Evolutionary conservation across 2,888 invertebrate species (phyloP).

Genomic region (Chorisops tibialis): DNA sequence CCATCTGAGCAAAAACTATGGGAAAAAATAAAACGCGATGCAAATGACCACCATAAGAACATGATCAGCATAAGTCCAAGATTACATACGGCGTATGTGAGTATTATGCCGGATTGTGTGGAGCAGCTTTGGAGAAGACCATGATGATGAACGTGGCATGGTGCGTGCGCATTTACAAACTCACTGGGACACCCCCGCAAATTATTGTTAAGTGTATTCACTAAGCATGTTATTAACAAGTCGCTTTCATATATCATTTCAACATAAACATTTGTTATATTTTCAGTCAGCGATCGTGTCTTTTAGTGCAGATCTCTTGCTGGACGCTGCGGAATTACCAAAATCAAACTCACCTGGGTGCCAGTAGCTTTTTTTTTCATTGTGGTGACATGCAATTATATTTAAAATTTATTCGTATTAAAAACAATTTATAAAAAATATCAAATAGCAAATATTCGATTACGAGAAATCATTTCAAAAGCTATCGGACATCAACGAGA

Average conservation of each 20-base stretch:
- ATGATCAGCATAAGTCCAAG: conserved; percentile 18
- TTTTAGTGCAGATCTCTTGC: too few species aligned
- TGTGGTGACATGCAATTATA: too few species aligned
- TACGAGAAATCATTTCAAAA: too few species aligned
- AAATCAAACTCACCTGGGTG: too few species aligned
- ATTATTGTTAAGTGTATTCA: conserved; percentile 39
- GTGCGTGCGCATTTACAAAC: conserved; percentile 28
- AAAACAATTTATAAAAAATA: too few species aligned
- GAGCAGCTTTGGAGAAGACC: conserved; percentile 1
- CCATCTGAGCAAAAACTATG: not conserved
- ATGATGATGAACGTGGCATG: conserved; percentile 15
- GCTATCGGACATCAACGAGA: too few species aligned
- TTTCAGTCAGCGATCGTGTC: not conserved
- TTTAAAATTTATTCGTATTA: too few species aligned
- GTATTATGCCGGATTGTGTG: conserved; percentile 11
- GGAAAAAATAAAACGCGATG: not conserved
- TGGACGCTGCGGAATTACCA: too few species aligned
- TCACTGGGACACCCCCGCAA: conserved; percentile 38
- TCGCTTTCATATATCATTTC: conserved; percentile 36
- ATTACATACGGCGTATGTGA: too few species aligned
- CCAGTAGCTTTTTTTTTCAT: too few species aligned
- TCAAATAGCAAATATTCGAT: too few species aligned
- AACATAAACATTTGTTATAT: conserved; percentile 35
- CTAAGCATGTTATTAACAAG: conserved; percentile 39
- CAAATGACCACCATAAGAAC: conserved; percentile 20